Base-by-base conservation (phyloP, 2,797 vertebrate genomes). In the Aphelocoma californica region DNA sequence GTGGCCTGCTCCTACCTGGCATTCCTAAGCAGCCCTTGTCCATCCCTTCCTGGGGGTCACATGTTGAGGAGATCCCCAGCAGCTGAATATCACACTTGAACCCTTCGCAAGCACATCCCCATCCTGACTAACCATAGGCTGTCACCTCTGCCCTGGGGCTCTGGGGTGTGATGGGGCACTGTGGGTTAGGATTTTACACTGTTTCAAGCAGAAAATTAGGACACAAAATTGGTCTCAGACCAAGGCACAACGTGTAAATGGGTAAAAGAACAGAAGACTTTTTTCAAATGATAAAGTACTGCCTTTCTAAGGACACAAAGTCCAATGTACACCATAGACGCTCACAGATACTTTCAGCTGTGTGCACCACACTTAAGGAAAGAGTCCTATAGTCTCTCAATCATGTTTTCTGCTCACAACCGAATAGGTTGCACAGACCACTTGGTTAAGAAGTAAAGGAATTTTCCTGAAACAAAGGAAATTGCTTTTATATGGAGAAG, bases 31-130 rank as follows among this genome's bases (percentile, higher is more conserved):
- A 1, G 15, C 53, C 23, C 31, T 44, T 4, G 1, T 20, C 31
- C 57, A 32, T 15, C 36, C 12, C 42, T 42, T 47, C 38, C 26
- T 16, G 38, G 32, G 12, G 5, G 13, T 16, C 23, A 18, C 1
- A 1, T 0, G 0, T 7, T 13, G 45, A 31, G 45, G 19, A 69
- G 7, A 32, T n/a, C 21, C 28, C 28, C 23, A 48, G 21, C 31
- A 65, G 36, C 16, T 28, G 18, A 47, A 12, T 10, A 4, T 7
- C 38, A 31, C 25, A 5, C 29, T 29, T 2, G 2, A 11, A 17
- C 6, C 7, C 45, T 53, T 26, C 19, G 14, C 66, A 66, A 66
- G 25, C 10, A 12, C 48, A 14, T 31, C 32, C 10, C 31, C 1
- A 0, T 24, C 54, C 28, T 38, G 26, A 31, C 21, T 40, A 7